These are phyloP conservation scores for Oxystoma pomonae DNA, from an alignment of 2,888 invertebrate genomes.

Conservation along the genomic window DNA sequence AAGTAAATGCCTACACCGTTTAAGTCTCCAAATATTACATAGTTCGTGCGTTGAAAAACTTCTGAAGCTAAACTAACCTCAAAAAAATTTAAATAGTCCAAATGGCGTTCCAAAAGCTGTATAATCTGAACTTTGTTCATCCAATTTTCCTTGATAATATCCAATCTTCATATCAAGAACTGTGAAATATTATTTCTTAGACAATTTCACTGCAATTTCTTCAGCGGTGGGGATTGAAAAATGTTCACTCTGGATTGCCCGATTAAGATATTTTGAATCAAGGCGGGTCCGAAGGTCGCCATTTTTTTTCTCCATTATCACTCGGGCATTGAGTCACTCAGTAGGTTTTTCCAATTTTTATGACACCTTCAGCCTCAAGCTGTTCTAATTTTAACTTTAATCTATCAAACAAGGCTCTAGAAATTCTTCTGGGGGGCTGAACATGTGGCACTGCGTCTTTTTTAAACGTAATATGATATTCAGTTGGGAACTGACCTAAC, in stretches of 20 bases:
- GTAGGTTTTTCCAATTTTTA: conserved; percentile 2
- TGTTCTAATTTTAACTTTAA: conserved; percentile 14
- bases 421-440: conserved; percentile 9
- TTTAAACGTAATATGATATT: conserved; percentile 24
- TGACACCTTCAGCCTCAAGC: conserved; percentile 9
- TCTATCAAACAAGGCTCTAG: conserved; percentile 6
- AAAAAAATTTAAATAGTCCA: conserved; percentile 22
- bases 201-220: conserved; percentile 23
- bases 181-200: conserved; percentile 21
- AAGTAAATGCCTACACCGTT: conserved; percentile 13
- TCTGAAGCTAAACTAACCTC: conserved; percentile 20
- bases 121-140: conserved; percentile 13
- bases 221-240: conserved; percentile 23
- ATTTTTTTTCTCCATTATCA: conserved; percentile 19
- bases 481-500: conserved; percentile 18
- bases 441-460: conserved; percentile 17
- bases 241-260: conserved; percentile 15
- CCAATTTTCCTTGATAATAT: conserved; percentile 21
- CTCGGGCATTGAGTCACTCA: conserved; percentile 15
- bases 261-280: conserved; percentile 14
- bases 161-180: conserved; percentile 26
- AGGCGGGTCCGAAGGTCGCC: conserved; percentile 14
- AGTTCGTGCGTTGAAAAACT: conserved; percentile 9
- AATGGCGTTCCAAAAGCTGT: conserved; percentile 24
- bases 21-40: conserved; percentile 23